Evolutionary conservation across 2,888 invertebrate genomes (phyloP).

Genomic region (Horisme vitalbata): DNA sequence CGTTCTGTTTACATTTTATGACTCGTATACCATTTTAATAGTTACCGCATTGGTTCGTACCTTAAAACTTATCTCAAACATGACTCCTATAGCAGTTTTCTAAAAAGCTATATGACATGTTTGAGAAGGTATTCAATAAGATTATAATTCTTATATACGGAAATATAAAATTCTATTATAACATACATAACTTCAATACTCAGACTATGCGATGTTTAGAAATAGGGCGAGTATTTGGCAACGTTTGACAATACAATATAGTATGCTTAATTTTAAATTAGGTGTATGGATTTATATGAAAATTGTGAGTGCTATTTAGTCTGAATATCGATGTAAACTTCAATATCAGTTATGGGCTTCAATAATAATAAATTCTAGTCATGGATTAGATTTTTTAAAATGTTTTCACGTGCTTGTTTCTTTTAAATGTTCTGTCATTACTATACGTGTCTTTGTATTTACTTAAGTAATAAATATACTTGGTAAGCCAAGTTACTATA

Average conservation of each 20-base stretch:
- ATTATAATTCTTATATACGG: constrained; percentile 24
- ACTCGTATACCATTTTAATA: too few species aligned
- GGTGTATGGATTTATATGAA: constrained; percentile 39
- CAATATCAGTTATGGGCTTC: constrained; percentile 9
- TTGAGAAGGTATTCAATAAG: too few species aligned
- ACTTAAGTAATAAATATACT: constrained; percentile 13
- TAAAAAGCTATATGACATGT: too few species aligned
- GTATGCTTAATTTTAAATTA: constrained; percentile 68
- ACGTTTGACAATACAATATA: constrained; percentile 76
- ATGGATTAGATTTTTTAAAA: constrained; percentile 51
- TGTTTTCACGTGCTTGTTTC: constrained; percentile 48
- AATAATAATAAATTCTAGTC: constrained; percentile 57
- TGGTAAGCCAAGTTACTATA: constrained; percentile 2
- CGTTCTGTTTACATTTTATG: too few species aligned
- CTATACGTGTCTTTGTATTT: constrained; percentile 31
- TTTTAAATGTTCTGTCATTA: constrained; percentile 35
- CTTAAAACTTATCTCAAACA: too few species aligned
- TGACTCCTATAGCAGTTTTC: too few species aligned
- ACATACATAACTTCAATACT: constrained; percentile 54
- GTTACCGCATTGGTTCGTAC: too few species aligned
- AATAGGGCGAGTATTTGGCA: constrained; percentile 77
- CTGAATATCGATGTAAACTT: constrained; percentile 35
- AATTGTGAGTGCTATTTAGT: constrained; percentile 49
- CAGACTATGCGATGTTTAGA: constrained; percentile 58
- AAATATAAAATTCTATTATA: constrained; percentile 20